Conservation (phyloP, 2,113 vertebrate species). For the Oreochromis tanganicae region DNA sequence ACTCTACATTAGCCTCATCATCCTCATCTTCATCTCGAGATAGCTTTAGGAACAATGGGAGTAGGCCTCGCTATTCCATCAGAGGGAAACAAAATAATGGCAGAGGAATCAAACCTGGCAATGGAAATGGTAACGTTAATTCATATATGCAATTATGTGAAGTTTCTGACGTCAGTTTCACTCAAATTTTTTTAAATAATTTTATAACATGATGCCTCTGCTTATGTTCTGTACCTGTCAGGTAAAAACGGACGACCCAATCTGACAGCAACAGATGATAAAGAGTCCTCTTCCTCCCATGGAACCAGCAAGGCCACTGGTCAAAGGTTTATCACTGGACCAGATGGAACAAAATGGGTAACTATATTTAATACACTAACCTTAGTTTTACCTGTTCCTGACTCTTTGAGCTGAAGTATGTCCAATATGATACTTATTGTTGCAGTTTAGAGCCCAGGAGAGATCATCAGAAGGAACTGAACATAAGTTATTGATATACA, state of each 20-base stretch:
- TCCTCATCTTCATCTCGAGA: constrained; percentile 40
- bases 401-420: background rate
- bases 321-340: constrained; percentile 87
- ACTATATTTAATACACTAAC: constrained; percentile 8
- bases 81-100: constrained; percentile 57
- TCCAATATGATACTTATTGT: background rate
- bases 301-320: constrained; percentile 75
- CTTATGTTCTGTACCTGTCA: constrained; percentile 33
- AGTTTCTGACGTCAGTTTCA: background rate
- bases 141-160: background rate
- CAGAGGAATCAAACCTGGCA: constrained; percentile 50
- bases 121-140: constrained; percentile 63
- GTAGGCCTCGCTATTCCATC: constrained; percentile 50
- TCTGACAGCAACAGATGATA: constrained; percentile 77
- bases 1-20: constrained; percentile 20
- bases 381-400: background rate
- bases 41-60: constrained; percentile 26
- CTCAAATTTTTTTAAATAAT: background rate
- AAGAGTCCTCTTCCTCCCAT: constrained; percentile 63
- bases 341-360: constrained; percentile 97
- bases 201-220: background rate
- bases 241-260: constrained; percentile 86
- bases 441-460: background rate
- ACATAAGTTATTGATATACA: background rate
- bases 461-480: background rate